Percentiles rank a stretch among this genome's conserved stretches.
These are phyloP conservation scores for Melanerpes formicivorus DNA, from an alignment of 2,113 vertebrate species.

Conservation along the genomic window DNA sequence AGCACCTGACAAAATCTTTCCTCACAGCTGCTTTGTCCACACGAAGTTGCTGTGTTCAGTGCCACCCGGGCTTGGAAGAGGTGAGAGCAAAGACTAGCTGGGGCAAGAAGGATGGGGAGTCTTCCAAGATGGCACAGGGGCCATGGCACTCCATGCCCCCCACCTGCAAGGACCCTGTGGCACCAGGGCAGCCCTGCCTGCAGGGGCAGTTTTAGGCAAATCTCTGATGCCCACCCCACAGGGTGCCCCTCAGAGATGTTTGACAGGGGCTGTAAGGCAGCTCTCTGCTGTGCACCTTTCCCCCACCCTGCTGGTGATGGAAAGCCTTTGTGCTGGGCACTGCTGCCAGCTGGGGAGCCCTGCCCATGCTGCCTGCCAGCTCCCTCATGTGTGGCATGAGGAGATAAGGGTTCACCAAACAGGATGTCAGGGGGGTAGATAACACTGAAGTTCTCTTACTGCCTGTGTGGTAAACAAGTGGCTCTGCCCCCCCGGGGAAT, in stretches of 20 bases:
- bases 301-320: not conserved
- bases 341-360: rapidly evolving
- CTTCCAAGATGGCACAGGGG: not conserved
- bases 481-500: not conserved
- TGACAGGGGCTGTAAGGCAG: not conserved
- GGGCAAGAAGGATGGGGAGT: not conserved
- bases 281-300: not conserved
- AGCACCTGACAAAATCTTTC: not conserved
- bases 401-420: constrained; percentile 9
- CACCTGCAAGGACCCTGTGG: not conserved
- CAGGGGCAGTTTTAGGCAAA: not conserved
- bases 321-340: not conserved
- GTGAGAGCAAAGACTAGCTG: not conserved
- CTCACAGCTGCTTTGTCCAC: not conserved
- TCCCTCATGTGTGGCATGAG: not conserved
- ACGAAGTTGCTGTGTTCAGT: rapidly evolving
- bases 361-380: rapidly evolving
- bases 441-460: not conserved
- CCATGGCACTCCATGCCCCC: rapidly evolving
- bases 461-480: not conserved
- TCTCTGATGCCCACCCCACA: not conserved
- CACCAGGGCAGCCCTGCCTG: not conserved
- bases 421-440: not conserved
- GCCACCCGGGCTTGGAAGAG: not conserved
- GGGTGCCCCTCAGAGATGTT: not conserved